A percentile compares a stretch with the other conserved stretches of the same genome.
These are phyloP conservation scores for Myopa tessellatipennis DNA, from an alignment of 2,888 invertebrate genomes.

Conservation along the genomic window DNA sequence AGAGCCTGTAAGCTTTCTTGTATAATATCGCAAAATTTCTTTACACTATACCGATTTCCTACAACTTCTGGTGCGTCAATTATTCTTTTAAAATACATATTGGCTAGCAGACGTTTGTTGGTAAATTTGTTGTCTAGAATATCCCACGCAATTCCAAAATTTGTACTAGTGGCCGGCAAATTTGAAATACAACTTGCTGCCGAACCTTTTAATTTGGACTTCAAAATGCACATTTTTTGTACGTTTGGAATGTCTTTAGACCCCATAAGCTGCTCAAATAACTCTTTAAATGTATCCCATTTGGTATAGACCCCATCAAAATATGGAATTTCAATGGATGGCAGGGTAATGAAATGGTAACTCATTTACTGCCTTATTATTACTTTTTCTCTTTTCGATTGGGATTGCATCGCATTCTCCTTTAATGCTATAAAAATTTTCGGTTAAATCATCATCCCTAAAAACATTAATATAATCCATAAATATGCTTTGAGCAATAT, in stretches of 20 bases:
- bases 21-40: no score
- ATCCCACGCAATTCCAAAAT: neutral
- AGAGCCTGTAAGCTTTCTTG: no score
- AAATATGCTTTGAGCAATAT: no score
- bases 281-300: neutral
- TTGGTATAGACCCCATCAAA: neutral
- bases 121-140: no score
- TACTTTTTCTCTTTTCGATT: neutral
- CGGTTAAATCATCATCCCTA: no score
- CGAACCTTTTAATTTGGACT: neutral
- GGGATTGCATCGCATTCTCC: neutral
- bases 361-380: neutral
- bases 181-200: neutral
- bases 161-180: neutral
- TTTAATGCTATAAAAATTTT: neutral
- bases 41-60: neutral
- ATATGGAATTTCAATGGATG: neutral
- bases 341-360: neutral
- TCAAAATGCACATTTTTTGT: neutral
- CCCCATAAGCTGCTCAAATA: neutral
- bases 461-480: no score
- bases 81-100: no score
- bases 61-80: no score
- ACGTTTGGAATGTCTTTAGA: neutral
- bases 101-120: no score